A percentile compares a stretch with the other conserved stretches of the same genome.
phyloP scores from a whole-genome alignment of 2,113 vertebrate species.

The Fregetta grallaria region DNA sequence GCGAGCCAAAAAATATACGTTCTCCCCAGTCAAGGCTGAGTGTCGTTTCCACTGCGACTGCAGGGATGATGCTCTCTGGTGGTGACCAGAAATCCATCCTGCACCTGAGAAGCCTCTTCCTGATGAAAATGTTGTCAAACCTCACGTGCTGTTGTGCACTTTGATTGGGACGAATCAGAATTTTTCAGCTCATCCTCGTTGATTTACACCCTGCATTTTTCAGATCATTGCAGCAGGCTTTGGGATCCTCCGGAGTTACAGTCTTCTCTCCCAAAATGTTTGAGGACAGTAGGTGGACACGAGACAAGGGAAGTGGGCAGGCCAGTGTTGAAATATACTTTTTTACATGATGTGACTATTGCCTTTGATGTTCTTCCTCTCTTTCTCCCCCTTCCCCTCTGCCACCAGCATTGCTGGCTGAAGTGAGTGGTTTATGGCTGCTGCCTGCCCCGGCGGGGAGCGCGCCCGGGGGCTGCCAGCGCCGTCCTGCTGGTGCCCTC shows the following conservation, averaged over 20 bases:
- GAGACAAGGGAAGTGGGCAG: neutral
- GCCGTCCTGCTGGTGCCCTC: constrained; percentile 36
- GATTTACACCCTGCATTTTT: neutral
- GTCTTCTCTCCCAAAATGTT: neutral
- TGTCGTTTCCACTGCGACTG: neutral
- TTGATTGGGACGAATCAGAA: fast-evolving
- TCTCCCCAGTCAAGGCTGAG: neutral
- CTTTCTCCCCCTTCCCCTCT: neutral
- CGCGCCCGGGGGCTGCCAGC: neutral
- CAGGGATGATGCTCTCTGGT: neutral
- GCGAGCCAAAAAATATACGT: fast-evolving
- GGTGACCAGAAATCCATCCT: neutral
- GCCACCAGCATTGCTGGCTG: neutral
- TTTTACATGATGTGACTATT: neutral
- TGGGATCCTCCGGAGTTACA: neutral
- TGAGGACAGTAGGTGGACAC: fast-evolving
- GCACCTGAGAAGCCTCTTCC: neutral
- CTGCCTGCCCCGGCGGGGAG: neutral
- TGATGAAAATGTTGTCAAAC: neutral
- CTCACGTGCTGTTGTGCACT: fast-evolving
- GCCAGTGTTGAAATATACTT: neutral
- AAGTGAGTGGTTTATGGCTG: fast-evolving
- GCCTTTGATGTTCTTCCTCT: neutral
- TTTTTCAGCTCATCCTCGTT: neutral
- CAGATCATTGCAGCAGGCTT: neutral